These are phyloP conservation scores for Actinopyga echinites DNA, from an alignment of 53 echinoderm and acorn worm genomes.

Conservation along the genomic window DNA sequence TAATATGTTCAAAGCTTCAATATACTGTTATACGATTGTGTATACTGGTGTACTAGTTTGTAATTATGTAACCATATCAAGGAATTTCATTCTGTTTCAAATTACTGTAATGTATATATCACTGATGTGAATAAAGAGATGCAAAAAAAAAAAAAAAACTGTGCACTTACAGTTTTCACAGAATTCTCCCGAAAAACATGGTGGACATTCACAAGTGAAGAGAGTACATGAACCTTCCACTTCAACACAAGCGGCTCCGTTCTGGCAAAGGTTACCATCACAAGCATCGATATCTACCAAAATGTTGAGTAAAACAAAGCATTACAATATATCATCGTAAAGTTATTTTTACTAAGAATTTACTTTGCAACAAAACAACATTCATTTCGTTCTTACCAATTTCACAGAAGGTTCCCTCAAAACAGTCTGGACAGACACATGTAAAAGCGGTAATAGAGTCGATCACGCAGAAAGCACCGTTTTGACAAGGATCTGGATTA, in stretches of 20 bases:
- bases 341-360: too few relatives aligned
- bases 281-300: constrained; percentile 64
- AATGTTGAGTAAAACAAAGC: background rate
- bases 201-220: constrained; percentile 73
- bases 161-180: constrained; percentile 54
- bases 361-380: too few relatives aligned
- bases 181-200: constrained; percentile 68
- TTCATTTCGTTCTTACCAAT: constrained; percentile 41
- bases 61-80: too few relatives aligned
- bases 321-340: too few relatives aligned
- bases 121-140: too few relatives aligned
- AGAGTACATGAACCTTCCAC: constrained; percentile 66
- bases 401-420: constrained; percentile 66
- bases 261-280: constrained; percentile 68
- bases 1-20: too few relatives aligned
- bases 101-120: too few relatives aligned
- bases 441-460: constrained; percentile 61
- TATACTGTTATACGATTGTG: too few relatives aligned
- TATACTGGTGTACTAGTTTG: too few relatives aligned
- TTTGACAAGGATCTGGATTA: constrained; percentile 67
- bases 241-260: constrained; percentile 69
- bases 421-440: constrained; percentile 77
- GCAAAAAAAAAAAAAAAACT: too few relatives aligned
- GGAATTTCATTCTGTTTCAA: too few relatives aligned
- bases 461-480: constrained; percentile 71